Percentiles rank a stretch among this genome's conserved stretches.
phyloP scores from a whole-genome alignment of 1,140 invertebrate species.

The Episyrphus balteatus region DNA sequence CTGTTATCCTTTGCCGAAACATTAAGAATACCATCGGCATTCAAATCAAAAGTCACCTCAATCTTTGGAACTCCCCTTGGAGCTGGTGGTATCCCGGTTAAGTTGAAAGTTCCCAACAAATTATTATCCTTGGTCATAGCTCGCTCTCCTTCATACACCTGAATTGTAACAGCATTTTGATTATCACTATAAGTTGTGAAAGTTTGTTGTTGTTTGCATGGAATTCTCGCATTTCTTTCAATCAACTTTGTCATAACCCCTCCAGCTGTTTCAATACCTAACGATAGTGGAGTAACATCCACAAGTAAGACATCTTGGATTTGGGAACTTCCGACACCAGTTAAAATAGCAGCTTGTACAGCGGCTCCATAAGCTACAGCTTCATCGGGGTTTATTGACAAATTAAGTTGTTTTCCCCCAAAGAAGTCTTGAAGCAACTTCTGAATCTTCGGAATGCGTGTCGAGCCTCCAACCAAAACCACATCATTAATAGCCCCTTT shows the following conservation, averaged over 20 bases:
- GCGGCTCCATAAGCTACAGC: constrained; percentile 61
- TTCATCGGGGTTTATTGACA: constrained; percentile 73
- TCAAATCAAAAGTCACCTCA: constrained; percentile 65
- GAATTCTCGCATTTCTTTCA: constrained; percentile 57
- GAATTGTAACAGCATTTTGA: constrained; percentile 65
- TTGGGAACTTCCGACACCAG: constrained; percentile 52
- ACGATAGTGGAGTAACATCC: constrained; percentile 59
- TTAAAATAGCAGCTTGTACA: constrained; percentile 65
- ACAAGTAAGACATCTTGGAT: constrained; percentile 67
- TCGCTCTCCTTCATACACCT: constrained; percentile 59
- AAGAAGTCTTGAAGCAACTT: constrained; percentile 54
- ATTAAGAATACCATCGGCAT: constrained; percentile 69
- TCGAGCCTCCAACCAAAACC: constrained; percentile 54
- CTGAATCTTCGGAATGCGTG: constrained; percentile 55
- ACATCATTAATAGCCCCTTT: constrained; percentile 55
- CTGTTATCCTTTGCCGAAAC: constrained; percentile 69
- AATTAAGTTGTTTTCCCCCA: constrained; percentile 50
- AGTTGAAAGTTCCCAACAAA: constrained; percentile 66
- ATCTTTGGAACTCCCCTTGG: constrained; percentile 47
- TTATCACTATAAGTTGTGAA: constrained; percentile 55
- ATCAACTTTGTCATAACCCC: constrained; percentile 55
- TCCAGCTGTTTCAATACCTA: constrained; percentile 59
- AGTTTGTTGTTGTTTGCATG: constrained; percentile 54
- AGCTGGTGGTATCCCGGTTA: constrained; percentile 61
- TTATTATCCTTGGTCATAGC: constrained; percentile 74